Conservation (phyloP, 2,888 invertebrate genomes). For the Tenthredo distinguenda region DNA sequence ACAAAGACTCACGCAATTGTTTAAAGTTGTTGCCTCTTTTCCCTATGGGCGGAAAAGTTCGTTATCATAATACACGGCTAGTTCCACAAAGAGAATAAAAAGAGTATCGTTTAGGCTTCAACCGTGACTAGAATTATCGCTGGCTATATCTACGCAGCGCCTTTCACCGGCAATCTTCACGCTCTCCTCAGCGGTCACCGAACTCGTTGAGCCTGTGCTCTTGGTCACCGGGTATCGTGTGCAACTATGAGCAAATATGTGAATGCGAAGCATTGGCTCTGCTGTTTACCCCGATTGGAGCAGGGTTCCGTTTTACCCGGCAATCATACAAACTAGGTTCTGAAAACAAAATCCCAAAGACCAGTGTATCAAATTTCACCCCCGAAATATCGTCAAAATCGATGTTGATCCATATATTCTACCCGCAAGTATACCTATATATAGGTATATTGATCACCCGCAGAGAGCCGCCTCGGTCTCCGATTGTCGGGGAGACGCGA, state of each 20-base stretch:
- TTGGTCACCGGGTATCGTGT: neutral
- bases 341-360: too few species aligned
- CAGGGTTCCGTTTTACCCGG: neutral
- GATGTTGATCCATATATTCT: too few species aligned
- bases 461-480: too few species aligned
- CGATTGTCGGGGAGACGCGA: too few species aligned
- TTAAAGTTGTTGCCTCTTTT: neutral
- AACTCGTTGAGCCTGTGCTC: neutral
- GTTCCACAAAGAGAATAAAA: neutral
- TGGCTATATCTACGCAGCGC: neutral
- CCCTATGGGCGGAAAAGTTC: neutral
- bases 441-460: too few species aligned
- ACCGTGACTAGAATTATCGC: neutral
- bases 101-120: neutral
- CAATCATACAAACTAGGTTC: neutral
- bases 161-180: constrained; percentile 18
- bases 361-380: neutral
- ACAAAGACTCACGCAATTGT: neutral
- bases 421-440: too few species aligned
- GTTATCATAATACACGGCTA: neutral
- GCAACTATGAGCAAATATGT: neutral
- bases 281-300: neutral
- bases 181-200: constrained; percentile 7
- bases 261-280: neutral
- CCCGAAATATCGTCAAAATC: too few species aligned